phyloP scores from a whole-genome alignment of 2,888 invertebrate genomes.

The Drosophila mettleri region DNA sequence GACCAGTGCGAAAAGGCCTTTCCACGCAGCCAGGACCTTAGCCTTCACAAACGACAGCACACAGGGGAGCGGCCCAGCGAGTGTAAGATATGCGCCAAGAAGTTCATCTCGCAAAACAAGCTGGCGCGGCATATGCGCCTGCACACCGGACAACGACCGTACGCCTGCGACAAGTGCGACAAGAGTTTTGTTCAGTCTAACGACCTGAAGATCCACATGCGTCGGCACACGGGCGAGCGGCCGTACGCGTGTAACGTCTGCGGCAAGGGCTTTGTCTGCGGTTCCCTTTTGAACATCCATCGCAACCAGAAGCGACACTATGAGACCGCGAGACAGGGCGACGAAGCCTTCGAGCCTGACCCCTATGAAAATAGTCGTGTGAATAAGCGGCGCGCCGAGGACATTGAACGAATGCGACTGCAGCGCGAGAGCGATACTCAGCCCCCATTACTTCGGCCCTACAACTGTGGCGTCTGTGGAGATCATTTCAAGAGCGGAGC shows the following conservation, averaged over 20 bases:
- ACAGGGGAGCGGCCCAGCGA: constrained; percentile 87
- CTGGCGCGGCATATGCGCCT: constrained; percentile 88
- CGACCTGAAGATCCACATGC: constrained; percentile 89
- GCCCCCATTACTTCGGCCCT: constrained; percentile 21
- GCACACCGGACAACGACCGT: constrained; percentile 86
- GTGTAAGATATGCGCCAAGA: constrained; percentile 83
- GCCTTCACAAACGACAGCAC: constrained; percentile 87
- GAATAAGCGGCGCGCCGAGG: constrained; percentile 58
- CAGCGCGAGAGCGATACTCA: constrained; percentile 28
- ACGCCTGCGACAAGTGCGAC: constrained; percentile 86
- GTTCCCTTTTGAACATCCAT: constrained; percentile 88
- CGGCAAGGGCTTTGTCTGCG: constrained; percentile 89
- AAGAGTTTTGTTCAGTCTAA: constrained; percentile 89
- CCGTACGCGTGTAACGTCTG: constrained; percentile 89
- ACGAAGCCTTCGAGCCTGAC: constrained; percentile 59
- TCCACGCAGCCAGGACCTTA: constrained; percentile 87
- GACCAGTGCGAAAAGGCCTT: constrained; percentile 88
- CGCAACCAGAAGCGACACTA: constrained; percentile 87
- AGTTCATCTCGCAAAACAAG: constrained; percentile 87
- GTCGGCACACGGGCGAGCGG: constrained; percentile 89
- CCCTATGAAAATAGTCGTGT: constrained; percentile 82
- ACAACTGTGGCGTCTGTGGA: constrained; percentile 60
- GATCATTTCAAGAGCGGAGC: constrained; percentile 61
- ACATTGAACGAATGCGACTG: constrained; percentile 55
- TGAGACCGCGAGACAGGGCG: constrained; percentile 1